These are phyloP conservation scores for Hypomesus transpacificus DNA, from an alignment of 2,113 vertebrate genomes.

Conservation along the genomic window DNA sequence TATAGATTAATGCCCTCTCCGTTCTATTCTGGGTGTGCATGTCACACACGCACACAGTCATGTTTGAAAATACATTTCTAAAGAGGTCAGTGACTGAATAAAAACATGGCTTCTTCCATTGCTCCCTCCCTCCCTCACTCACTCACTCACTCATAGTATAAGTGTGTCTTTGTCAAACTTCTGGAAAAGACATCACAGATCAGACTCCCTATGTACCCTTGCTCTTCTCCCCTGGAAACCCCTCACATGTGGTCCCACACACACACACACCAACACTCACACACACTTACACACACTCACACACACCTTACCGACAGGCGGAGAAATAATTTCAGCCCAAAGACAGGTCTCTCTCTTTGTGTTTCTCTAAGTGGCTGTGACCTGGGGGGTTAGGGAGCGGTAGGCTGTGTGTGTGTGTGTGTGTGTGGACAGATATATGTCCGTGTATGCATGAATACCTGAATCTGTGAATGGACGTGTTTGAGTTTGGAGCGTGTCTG, in stretches of 20 bases:
- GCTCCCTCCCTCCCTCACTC: not conserved
- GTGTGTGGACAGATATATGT: not conserved
- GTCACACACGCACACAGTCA: not conserved
- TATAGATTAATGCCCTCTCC: constrained; percentile 16
- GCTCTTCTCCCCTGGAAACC: constrained; percentile 60
- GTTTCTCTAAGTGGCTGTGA: constrained; percentile 70
- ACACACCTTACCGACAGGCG: constrained; percentile 44
- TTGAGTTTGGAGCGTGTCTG: constrained; percentile 1
- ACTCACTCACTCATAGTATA: constrained; percentile 20
- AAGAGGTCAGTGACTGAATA: constrained; percentile 9
- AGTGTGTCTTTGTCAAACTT: constrained; percentile 50
- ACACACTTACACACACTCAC: constrained; percentile 19
- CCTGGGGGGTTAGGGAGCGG: constrained; percentile 23
- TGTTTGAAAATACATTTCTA: constrained; percentile 13
- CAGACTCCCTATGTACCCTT: constrained; percentile 30
- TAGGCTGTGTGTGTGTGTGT: constrained; percentile 1
- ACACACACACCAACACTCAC: constrained; percentile 26
- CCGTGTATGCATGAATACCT: not conserved
- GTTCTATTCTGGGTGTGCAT: constrained; percentile 27
- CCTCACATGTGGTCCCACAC: constrained; percentile 57
- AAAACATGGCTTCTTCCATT: constrained; percentile 22
- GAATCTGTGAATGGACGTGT: constrained; percentile 2
- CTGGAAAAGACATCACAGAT: constrained; percentile 64
- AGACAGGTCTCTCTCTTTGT: constrained; percentile 58
- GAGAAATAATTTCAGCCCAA: constrained; percentile 56